phyloP scores from a whole-genome alignment of 2,888 invertebrate species.

The Plebejus melissa region DNA sequence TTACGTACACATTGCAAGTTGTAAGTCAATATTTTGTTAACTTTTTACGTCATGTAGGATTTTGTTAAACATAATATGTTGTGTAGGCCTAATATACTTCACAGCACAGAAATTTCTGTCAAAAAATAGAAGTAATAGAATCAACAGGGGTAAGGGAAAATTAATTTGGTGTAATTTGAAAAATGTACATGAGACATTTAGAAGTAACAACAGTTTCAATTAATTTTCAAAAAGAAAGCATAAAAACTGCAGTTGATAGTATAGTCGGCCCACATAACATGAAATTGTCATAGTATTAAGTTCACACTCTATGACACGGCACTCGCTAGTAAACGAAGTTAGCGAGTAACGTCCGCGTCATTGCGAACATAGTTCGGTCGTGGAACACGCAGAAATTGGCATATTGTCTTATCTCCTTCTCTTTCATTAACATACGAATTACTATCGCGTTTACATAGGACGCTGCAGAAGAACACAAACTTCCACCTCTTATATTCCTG shows the following conservation, averaged over 20 bases:
- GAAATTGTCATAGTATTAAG: neutral
- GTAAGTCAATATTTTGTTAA: constrained; percentile 7
- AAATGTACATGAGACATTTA: neutral
- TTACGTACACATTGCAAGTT: constrained; percentile 14
- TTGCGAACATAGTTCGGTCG: neutral
- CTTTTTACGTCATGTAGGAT: neutral
- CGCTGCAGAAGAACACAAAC: neutral
- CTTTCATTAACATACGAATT: neutral
- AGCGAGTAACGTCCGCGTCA: neutral
- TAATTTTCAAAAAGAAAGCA: neutral
- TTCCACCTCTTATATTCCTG: too few relatives aligned
- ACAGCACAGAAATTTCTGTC: neutral
- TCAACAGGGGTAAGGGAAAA: neutral
- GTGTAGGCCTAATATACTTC: neutral
- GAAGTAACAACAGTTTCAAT: neutral
- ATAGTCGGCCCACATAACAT: neutral
- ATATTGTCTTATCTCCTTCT: neutral
- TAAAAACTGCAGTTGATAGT: neutral
- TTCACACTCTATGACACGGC: neutral
- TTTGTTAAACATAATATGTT: neutral
- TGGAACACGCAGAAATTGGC: neutral
- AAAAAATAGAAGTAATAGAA: neutral
- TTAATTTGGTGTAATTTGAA: too few relatives aligned
- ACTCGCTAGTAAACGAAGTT: neutral
- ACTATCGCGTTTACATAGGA: neutral